These are phyloP conservation scores for Melanerpes formicivorus DNA, from an alignment of 2,113 vertebrate genomes.

Conservation along the genomic window DNA sequence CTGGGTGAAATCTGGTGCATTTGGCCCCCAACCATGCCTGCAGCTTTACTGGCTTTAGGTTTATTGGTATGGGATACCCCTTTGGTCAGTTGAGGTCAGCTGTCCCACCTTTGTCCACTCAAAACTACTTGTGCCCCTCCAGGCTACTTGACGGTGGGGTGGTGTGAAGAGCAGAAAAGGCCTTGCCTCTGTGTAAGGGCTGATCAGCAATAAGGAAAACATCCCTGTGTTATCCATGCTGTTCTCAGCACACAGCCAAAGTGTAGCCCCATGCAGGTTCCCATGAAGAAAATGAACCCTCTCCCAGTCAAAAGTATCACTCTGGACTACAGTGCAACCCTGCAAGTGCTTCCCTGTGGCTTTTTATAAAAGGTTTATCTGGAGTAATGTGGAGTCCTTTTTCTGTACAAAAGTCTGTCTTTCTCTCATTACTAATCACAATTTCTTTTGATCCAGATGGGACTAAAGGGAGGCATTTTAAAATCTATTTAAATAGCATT, in stretches of 20 bases:
- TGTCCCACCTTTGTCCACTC: background rate
- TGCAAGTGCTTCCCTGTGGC: background rate
- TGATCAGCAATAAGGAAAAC: background rate
- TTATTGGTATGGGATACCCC: background rate
- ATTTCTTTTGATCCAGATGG: background rate
- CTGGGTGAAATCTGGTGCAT: accelerated
- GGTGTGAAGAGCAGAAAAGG: background rate
- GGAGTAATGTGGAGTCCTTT: background rate
- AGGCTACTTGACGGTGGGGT: accelerated
- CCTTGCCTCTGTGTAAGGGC: background rate
- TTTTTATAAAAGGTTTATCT: background rate
- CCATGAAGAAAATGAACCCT: background rate
- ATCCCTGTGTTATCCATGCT: background rate
- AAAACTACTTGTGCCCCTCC: background rate
- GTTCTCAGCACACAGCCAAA: background rate
- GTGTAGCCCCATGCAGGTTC: background rate
- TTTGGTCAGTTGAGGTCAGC: background rate
- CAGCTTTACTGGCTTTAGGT: background rate
- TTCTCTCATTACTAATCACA: background rate
- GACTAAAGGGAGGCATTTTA: background rate
- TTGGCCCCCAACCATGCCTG: accelerated
- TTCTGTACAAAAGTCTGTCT: background rate
- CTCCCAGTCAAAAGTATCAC: background rate
- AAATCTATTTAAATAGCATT: background rate
- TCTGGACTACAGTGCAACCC: background rate